phyloP scores from a whole-genome alignment of 2,113 vertebrate genomes.

The Macrotus californicus region DNA sequence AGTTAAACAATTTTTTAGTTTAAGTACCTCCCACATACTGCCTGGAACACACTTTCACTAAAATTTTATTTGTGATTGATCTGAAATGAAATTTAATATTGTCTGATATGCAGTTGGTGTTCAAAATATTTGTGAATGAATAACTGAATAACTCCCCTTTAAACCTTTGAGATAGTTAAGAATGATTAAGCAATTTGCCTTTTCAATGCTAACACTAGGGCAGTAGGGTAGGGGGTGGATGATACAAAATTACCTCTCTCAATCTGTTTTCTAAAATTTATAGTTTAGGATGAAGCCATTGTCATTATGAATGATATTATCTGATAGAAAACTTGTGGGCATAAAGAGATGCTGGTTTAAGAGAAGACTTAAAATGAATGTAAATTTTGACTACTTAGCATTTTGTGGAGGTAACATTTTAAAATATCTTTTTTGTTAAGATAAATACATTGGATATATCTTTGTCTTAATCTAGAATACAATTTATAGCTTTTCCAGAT shows the following conservation, averaged over 20 bases:
- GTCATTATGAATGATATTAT: background rate
- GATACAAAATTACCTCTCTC: background rate
- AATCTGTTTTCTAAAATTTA: conserved; percentile 13
- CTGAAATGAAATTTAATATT: conserved; percentile 15
- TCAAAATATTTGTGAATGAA: background rate
- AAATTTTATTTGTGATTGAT: background rate
- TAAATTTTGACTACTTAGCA: background rate
- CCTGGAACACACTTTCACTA: background rate
- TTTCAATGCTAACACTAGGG: background rate
- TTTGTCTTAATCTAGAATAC: background rate
- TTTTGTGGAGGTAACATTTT: background rate
- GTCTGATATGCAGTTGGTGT: background rate
- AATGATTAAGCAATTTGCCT: background rate
- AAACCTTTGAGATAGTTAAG: background rate
- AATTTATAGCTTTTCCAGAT: conserved; percentile 13
- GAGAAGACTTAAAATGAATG: conserved; percentile 1
- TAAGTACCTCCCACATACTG: background rate
- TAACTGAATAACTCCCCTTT: background rate
- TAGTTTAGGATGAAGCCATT: conserved; percentile 15
- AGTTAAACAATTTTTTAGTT: background rate
- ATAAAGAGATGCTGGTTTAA: background rate
- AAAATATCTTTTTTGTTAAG: conserved; percentile 12
- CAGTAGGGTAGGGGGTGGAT: background rate
- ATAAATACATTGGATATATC: background rate
- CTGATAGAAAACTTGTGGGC: background rate